Evolutionary conservation across 2,888 invertebrate species (phyloP), one percentile per base, ranked within the genome.

Genomic region (Lypha dubia): DNA sequence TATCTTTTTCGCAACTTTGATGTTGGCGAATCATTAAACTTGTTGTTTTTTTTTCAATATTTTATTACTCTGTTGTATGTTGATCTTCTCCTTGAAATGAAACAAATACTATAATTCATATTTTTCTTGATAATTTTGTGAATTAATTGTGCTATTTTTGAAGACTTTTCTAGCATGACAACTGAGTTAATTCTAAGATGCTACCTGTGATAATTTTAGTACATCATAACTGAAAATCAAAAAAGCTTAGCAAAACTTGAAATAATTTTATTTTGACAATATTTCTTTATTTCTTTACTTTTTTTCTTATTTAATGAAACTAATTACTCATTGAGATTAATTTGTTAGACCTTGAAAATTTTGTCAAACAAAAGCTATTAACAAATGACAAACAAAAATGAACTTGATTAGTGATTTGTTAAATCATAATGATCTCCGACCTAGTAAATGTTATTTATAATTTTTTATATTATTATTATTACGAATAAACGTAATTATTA

Each of bases 1-100:
- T 8, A 22, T 41, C 6, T 22, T 41, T 24, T 63, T 15, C 24
- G 24, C 41, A 49, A 68, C 75, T 82, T 75, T 82, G 81, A 58
- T 82, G 75, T 71, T 70, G 41, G 49, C 70, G 75, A 65, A 70
- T 49, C 81, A 76, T 56, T 81, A 22, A 38, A n/a, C 15, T 38
- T 53, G 3, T 53, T 24, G 51, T 35, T 28, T n/a, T 17, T 17
- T 17, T 46, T 44, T 44, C n/a, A 53, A 15, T 41, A 24, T 41
- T 41, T 24, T 22, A 41, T 53, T 53, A n/a, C 22, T 53, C 20
- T 20, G 35, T 13, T 70, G 51, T 53, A 38, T 22, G 22, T 38
- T 38, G 24, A 24, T 41, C 11, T 56, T 70, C 28, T 56, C 6
- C 38, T 15, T 8, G 58, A 71, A 44, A 60, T 32, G 20, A 58